phyloP scores from a whole-genome alignment of 2,888 invertebrate genomes.

The Tenthredo livida region DNA sequence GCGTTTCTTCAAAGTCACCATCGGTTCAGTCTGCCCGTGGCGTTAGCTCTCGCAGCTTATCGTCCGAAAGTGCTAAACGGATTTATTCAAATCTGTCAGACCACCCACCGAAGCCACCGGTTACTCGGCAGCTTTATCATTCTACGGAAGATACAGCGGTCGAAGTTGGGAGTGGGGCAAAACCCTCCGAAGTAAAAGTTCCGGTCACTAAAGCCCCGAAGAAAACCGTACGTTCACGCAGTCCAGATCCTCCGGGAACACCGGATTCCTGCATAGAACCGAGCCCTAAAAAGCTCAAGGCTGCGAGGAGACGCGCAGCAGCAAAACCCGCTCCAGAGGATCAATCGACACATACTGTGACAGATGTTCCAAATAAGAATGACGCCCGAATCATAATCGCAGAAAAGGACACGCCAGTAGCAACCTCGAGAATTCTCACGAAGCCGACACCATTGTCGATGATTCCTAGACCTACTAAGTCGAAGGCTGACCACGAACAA shows the following conservation, averaged over 20 bases:
- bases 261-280: conserved; percentile 41
- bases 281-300: conserved; percentile 18
- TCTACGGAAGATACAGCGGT: not conserved
- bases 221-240: not conserved
- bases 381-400: not conserved
- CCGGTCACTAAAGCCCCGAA: not conserved
- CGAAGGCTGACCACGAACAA: not conserved
- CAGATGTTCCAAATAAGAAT: not conserved
- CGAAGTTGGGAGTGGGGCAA: not conserved
- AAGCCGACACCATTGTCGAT: conserved; percentile 29
- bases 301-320: not conserved
- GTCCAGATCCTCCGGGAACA: conserved; percentile 29
- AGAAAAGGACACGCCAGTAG: not conserved
- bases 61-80: conserved; percentile 29
- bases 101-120: not conserved
- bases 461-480: conserved; percentile 42
- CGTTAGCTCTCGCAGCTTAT: conserved; percentile 23
- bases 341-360: not conserved
- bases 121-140: not conserved
- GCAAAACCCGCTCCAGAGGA: not conserved
- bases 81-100: conserved; percentile 14
- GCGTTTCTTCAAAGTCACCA: conserved; percentile 33
- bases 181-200: not conserved
- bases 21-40: not conserved
- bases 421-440: not conserved